These are phyloP conservation scores for Melanostoma scalare DNA, from an alignment of 2,888 invertebrate genomes.

Conservation along the genomic window DNA sequence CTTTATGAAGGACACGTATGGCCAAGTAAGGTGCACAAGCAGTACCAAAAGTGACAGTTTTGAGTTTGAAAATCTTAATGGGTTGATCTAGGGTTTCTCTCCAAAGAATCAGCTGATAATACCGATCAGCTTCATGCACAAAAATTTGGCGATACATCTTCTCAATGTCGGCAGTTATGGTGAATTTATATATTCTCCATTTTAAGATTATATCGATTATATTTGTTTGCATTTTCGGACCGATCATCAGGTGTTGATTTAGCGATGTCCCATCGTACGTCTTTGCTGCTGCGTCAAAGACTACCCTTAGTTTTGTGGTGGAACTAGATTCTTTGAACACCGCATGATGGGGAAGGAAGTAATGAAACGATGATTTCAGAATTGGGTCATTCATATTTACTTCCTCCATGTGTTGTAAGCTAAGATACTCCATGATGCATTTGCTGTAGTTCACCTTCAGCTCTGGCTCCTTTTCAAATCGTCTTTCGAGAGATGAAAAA, in stretches of 20 bases:
- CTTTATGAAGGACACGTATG: constrained; percentile 26
- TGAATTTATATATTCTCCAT: constrained; percentile 32
- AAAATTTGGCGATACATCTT: constrained; percentile 47
- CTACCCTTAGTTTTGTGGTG: not conserved
- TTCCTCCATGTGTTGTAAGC: not conserved
- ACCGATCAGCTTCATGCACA: constrained; percentile 11
- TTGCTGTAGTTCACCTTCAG: not conserved
- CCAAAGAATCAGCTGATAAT: constrained; percentile 50
- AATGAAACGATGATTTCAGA: not conserved
- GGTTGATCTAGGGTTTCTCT: constrained; percentile 3
- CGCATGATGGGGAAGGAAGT: constrained; percentile 10
- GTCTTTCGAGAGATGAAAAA: not conserved
- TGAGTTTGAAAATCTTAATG: constrained; percentile 10
- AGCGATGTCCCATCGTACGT: not conserved
- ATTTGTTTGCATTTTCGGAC: constrained; percentile 19
- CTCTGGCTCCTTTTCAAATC: not conserved
- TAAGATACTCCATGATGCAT: constrained; percentile 15
- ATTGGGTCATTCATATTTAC: not conserved
- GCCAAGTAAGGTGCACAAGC: constrained; percentile 7
- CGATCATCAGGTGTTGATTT: constrained; percentile 3
- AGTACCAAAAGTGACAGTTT: constrained; percentile 7
- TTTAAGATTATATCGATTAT: constrained; percentile 19
- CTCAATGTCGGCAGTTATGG: constrained; percentile 71
- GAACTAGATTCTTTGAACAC: constrained; percentile 27
- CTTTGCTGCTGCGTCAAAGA: too few species aligned